Evolutionary conservation across 2,888 invertebrate species (phyloP), one percentile per base, ranked within the genome.

Genomic region (Pseudococcus viburni): DNA sequence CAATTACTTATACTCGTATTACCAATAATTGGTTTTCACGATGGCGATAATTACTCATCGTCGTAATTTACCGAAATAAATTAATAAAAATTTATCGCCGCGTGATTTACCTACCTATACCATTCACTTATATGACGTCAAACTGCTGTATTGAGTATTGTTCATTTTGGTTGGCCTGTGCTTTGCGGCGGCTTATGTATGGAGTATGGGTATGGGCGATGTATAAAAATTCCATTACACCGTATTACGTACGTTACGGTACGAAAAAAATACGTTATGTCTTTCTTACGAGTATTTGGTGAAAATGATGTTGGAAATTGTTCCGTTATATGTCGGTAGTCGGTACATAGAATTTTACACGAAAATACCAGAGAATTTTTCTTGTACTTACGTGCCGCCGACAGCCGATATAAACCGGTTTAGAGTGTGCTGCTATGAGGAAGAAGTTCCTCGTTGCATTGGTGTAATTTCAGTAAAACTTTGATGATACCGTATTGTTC

Each of bases 51-150:
- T 73, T 73, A 73, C 68, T 73, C 68, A n/a, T 26, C 33, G 33
- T 33, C 33, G 68, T 73, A 73, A 73, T 73, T 73, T 33, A 33
- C 68, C 68, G 26, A 73, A 73, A 73, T 73, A 73, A 73, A 26
- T 73, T 73, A 33, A 33, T 73, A 73, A 73, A 73, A 73, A 73
- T 33, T 73, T 33, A 73, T 73, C 68, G 12, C 6, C 26, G 26
- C n/a, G 59, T 59, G 59, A 59, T 19, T 59, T 59, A 19, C 59
- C 59, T 19, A 19, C 51, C 51, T 51, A 51, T 51, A 51, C 59
- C 59, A 73, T 33, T 73, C 68, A 73, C 68, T 73, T 33, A 33
- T 73, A 73, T 73, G 68, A 73, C 68, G 68, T 73, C 68, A 73
- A 73, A 73, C 33, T 26, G 12, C 12, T n/a, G 33, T 33, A 15